phyloP scores from a whole-genome alignment of 2,888 invertebrate genomes.

The Anodontia alba region DNA sequence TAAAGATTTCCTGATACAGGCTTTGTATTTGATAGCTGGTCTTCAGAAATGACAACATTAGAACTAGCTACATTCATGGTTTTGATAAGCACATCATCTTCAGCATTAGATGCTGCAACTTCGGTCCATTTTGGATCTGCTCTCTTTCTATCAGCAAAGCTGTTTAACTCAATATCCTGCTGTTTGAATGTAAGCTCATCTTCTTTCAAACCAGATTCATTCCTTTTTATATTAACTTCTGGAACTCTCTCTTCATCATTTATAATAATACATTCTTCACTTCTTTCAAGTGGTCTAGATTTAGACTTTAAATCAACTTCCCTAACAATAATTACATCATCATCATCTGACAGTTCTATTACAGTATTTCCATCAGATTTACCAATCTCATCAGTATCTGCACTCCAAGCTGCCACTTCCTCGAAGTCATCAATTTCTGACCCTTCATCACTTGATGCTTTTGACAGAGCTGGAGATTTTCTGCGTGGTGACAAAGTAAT shows the following conservation, averaged over 20 bases:
- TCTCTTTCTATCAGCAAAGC: no score
- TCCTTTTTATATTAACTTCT: neutral
- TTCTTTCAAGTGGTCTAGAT: neutral
- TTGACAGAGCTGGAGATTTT: slow-evolving; percentile 30
- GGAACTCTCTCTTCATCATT: neutral
- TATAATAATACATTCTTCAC: neutral
- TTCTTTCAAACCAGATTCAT: no score
- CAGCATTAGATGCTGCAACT: no score
- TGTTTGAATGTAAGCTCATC: no score
- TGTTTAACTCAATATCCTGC: no score
- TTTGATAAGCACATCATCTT: no score
- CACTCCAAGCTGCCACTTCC: slow-evolving; percentile 47
- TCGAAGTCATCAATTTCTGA: slow-evolving; percentile 36
- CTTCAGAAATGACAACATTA: no score
- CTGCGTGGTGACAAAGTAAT: slow-evolving; percentile 58
- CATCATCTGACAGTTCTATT: slow-evolving; percentile 44
- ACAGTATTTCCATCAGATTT: slow-evolving; percentile 34
- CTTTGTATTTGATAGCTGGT: neutral
- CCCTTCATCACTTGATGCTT: slow-evolving; percentile 36
- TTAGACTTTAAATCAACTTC: no score
- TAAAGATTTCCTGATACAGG: slow-evolving; percentile 2
- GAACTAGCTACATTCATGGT: no score
- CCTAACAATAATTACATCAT: neutral
- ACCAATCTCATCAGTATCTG: neutral
- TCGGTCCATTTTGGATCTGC: no score